Evolutionary conservation across 2,113 vertebrate genomes (phyloP).

Genomic region (Nothoprocta pentlandii): DNA sequence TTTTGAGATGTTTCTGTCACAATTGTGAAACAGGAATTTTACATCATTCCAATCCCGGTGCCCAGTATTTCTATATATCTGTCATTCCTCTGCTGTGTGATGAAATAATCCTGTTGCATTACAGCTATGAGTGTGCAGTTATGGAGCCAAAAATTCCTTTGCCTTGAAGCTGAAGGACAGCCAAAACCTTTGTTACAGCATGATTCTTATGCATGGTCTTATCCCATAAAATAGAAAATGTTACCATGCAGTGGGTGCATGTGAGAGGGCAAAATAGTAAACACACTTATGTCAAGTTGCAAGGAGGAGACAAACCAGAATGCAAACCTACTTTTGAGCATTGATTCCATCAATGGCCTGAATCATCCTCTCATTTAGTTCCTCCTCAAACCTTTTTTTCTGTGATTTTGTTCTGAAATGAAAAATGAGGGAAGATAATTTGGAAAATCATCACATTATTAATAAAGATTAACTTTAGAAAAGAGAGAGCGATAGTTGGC

Average conservation of each 20-base stretch:
- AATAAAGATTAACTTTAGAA: neutral
- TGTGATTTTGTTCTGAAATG: constrained; percentile 93
- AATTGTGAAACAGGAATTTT: neutral
- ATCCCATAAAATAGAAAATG: neutral
- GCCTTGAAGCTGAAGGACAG: neutral
- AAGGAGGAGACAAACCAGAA: neutral
- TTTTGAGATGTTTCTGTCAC: neutral
- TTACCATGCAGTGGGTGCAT: neutral
- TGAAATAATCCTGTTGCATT: neutral
- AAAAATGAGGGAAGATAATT: neutral
- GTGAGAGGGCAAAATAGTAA: neutral
- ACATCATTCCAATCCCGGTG: neutral
- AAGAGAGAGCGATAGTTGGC: neutral
- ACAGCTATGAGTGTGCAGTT: neutral
- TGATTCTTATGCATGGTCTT: neutral
- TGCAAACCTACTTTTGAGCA: constrained; percentile 91
- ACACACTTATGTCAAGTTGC: neutral
- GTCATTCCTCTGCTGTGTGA: neutral
- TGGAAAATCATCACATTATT: neutral
- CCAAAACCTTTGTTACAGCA: neutral
- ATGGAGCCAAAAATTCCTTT: neutral
- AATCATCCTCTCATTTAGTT: constrained; percentile 97
- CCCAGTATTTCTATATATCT: neutral
- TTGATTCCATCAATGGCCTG: constrained; percentile 97
- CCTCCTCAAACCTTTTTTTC: constrained; percentile 96